Evolutionary conservation across 2,888 invertebrate genomes (phyloP).

Genomic region (Diarsia dahlii): DNA sequence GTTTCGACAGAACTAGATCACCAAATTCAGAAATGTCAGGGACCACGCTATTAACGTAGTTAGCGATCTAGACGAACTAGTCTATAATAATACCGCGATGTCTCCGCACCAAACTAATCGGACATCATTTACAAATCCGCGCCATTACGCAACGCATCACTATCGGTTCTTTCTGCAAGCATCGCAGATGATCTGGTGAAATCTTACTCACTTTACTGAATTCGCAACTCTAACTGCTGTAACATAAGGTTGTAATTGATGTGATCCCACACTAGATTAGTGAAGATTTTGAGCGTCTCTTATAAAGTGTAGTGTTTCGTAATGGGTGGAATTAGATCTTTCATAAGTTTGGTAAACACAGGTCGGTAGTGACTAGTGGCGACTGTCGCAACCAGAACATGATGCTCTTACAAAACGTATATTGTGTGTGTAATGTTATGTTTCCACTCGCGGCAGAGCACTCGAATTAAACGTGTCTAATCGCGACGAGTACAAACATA

Average conservation of each 20-base stretch:
- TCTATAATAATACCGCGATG: neutral
- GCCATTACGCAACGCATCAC: conserved; percentile 51
- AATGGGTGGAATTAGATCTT: conserved; percentile 58
- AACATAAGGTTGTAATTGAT: conserved; percentile 24
- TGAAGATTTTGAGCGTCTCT: conserved; percentile 30
- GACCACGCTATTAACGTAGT: neutral
- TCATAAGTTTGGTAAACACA: conserved; percentile 53
- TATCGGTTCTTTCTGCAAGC: conserved; percentile 63
- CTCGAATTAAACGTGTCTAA: conserved; percentile 9
- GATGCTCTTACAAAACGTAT: conserved; percentile 24
- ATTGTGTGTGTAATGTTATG: neutral
- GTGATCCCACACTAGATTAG: too few species aligned
- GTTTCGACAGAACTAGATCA: neutral
- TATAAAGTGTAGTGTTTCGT: conserved; percentile 51
- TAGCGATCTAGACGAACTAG: neutral
- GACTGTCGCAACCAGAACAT: conserved; percentile 37
- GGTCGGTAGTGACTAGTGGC: neutral
- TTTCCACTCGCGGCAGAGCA: neutral
- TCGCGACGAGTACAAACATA: neutral
- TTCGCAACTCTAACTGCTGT: conserved; percentile 33
- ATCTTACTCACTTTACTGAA: conserved; percentile 25
- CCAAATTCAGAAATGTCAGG: neutral
- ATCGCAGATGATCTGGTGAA: conserved; percentile 50
- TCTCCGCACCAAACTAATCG: conserved; percentile 16
- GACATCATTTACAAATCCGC: conserved; percentile 37